Base-by-base conservation (phyloP, 2,888 invertebrate species). In the Anthophora plumipes region DNA sequence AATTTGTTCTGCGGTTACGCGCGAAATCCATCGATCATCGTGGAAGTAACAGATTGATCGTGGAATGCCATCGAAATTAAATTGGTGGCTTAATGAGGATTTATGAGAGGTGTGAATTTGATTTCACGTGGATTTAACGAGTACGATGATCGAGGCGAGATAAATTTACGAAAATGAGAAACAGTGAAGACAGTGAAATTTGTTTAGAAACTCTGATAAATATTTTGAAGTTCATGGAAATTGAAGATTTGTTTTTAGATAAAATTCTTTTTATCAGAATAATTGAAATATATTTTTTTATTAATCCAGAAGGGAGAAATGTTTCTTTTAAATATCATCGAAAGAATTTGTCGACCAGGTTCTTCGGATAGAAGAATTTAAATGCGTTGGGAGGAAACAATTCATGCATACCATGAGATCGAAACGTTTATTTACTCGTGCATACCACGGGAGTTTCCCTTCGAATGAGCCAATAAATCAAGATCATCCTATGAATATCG, bases 241-340 rank as follows among this genome's bases (percentile, higher is more conserved):
- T 31, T 31, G 31, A 31, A 31, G 31, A 4, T 31, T 31, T 31
- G 31, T 31, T 31, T 46, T 46, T 46, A 6, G 14, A 12, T 46
- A 48, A 48, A 48, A 48, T 48, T n/a, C n/a, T n/a, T n/a, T n/a
- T 0, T 6, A 6, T 17, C 0, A 48, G 48, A 4, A n/a, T n/a
- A n/a, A 20, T 20, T 2, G n/a, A 39, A 6, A 20, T 39, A n/a
- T 4, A 37, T 17, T 52, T 11, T 2, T 20, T 48, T 14, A 17
- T 0, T 48, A 48, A 46, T 63, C n/a, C n/a, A 31, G 5, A 3
- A 11, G 17, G 14, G 12, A 8, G 14, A 43, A 43, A 0, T 5
- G 9, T 14, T 1, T 67, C 12, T 37, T 7, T 20, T 59, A 12
- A 63, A 63, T 63, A 31, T 63, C 48, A 63, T 63, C 63, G 6